Percentiles rank a stretch among this genome's conserved stretches.
phyloP scores from a whole-genome alignment of 2,888 invertebrate genomes.

The Lithosia quadra region DNA sequence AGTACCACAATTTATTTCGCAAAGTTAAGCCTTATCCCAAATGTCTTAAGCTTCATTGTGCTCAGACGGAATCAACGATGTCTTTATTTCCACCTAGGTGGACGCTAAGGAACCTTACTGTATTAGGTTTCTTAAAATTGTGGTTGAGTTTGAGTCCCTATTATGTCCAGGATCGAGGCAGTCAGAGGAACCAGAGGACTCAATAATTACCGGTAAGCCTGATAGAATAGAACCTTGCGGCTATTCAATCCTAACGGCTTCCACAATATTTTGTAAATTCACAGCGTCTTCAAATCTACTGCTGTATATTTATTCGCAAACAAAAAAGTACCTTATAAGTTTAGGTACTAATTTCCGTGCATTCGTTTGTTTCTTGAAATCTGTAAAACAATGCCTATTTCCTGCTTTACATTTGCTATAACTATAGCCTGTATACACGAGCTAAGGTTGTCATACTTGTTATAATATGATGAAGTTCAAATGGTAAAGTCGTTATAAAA shows the following conservation, averaged over 20 bases:
- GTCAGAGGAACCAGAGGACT: conserved; percentile 46
- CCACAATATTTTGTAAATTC: not conserved
- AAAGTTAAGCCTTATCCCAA: not conserved
- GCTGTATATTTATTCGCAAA: not conserved
- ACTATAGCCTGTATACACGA: not conserved
- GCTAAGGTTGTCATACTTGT: not conserved
- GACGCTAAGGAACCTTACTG: not conserved
- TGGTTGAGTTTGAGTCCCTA: conserved; percentile 12
- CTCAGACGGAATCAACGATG: not conserved
- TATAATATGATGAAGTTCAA: not conserved
- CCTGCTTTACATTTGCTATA: not conserved
- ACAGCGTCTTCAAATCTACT: not conserved
- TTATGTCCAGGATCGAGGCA: conserved; percentile 45
- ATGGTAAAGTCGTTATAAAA: too few species aligned
- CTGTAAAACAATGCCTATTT: not conserved
- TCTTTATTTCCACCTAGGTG: not conserved
- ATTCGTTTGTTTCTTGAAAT: not conserved
- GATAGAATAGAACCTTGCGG: not conserved
- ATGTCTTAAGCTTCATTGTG: not conserved
- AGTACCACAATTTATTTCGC: too few species aligned
- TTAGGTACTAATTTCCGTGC: not conserved
- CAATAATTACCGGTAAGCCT: conserved; percentile 48
- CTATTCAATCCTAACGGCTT: not conserved
- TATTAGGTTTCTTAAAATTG: not conserved
- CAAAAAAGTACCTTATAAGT: not conserved